Evolutionary conservation across 2,113 vertebrate genomes (phyloP), one percentile per base, ranked within the genome.

Genomic region (Nothoprocta pentlandii): DNA sequence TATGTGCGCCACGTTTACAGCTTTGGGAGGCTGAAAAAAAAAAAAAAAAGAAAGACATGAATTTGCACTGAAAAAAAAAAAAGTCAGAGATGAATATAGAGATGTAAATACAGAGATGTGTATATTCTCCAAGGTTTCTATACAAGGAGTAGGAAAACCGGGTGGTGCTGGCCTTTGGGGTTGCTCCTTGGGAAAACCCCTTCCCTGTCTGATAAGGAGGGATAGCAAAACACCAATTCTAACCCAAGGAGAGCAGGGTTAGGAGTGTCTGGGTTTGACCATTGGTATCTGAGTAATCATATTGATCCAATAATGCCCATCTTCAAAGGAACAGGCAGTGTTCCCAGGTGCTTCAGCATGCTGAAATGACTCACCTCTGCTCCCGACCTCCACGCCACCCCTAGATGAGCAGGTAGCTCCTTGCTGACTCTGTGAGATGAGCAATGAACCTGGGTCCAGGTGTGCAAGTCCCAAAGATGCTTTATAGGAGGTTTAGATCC

Each of bases 261-360:
- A 85, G 61, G 34, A 90, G 71, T 71, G 82, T 69, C 83, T 76
- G 58, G 70, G 22, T 86, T 85, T 87, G 89, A 75, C 70, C 46
- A 16, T 0, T 68, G 41, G 76, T 32, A 82, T 42, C 66, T 96
- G 53, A 0, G 0, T 53, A 69, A 62, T 86, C 49, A 28, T 94
- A 88, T 78, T 44, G 78, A 36, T 39, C 58, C 1, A 5, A 28
- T 41, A 89, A 59, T 9, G 41, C 64, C 23, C 17, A 1, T 73
- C 41, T 81, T 9, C 83, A 69, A 56, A 80, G 56, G 61, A 83
- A 61, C 66, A 54, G 47, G n/a, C 22, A 23, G 39, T 41, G 56
- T 34, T 93, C 17, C 41, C 26, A 26, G 20, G 46, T 51, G 41
- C 58, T 86, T 76, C 30, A 36, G 58, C 21, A 34, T 1, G 0